Evolutionary conservation across 2,113 vertebrate species (phyloP).

Genomic region (Junco hyemalis): DNA sequence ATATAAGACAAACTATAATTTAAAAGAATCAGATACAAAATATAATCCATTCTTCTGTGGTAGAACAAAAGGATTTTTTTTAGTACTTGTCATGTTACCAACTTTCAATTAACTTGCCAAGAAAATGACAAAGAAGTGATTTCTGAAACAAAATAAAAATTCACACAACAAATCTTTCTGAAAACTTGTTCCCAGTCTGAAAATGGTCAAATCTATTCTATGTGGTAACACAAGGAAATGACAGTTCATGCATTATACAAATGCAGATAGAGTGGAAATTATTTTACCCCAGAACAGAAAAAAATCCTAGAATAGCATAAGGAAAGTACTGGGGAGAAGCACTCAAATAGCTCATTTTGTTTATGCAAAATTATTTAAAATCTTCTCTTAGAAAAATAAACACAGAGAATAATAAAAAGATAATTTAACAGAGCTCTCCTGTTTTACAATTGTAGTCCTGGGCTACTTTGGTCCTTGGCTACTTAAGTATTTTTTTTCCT

Average conservation of each 20-base stretch:
- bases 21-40: not conserved
- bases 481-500: not conserved
- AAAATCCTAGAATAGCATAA: not conserved
- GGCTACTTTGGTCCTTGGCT: not conserved
- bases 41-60: not conserved
- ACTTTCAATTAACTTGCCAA: conserved; percentile 1
- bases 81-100: not conserved
- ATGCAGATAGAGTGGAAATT: not conserved
- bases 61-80: not conserved
- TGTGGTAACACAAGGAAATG: not conserved
- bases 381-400: not conserved
- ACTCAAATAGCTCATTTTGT: not conserved
- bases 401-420: not conserved
- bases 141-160: conserved; percentile 14
- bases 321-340: not conserved
- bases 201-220: not conserved
- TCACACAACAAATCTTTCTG: not conserved
- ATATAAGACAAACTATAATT: not conserved
- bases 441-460: not conserved
- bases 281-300: not conserved
- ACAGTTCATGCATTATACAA: not conserved
- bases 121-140: not conserved
- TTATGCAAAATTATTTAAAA: not conserved
- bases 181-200: not conserved
- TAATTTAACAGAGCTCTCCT: not conserved